phyloP scores from a whole-genome alignment of 2,888 invertebrate species.

The Nycteola revayana region DNA sequence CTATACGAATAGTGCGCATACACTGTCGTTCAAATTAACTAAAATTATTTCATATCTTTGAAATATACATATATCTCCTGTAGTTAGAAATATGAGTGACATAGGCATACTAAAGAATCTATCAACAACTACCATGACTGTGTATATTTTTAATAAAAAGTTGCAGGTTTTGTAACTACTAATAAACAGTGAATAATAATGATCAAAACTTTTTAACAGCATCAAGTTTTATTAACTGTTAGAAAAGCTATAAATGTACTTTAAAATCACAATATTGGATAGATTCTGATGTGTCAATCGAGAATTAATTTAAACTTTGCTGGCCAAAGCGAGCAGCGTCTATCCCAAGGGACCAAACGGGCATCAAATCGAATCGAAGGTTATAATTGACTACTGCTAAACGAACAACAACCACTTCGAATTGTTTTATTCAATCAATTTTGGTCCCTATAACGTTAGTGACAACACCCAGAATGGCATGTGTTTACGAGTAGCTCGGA shows the following conservation, averaged over 20 bases:
- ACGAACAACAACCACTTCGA: constrained; percentile 58
- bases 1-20: constrained; percentile 13
- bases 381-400: constrained; percentile 70
- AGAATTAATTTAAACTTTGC: constrained; percentile 79
- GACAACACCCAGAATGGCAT: constrained; percentile 32
- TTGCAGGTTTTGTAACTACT: too few species aligned
- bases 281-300: constrained; percentile 72
- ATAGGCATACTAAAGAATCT: too few species aligned
- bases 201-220: too few species aligned
- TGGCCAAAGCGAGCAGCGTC: constrained; percentile 66
- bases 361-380: constrained; percentile 76
- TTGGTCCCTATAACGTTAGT: constrained; percentile 41
- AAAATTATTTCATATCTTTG: too few species aligned
- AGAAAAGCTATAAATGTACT: constrained; percentile 51
- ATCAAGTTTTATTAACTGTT: constrained; percentile 39
- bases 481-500: constrained; percentile 17
- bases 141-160: too few species aligned
- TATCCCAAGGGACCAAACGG: constrained; percentile 65
- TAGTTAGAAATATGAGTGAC: too few species aligned
- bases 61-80: too few species aligned
- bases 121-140: too few species aligned
- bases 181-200: too few species aligned
- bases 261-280: constrained; percentile 63
- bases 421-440: constrained; percentile 48
- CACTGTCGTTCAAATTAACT: too few species aligned